phyloP scores from a whole-genome alignment of 2,113 vertebrate species.

The Cyrtonyx montezumae region DNA sequence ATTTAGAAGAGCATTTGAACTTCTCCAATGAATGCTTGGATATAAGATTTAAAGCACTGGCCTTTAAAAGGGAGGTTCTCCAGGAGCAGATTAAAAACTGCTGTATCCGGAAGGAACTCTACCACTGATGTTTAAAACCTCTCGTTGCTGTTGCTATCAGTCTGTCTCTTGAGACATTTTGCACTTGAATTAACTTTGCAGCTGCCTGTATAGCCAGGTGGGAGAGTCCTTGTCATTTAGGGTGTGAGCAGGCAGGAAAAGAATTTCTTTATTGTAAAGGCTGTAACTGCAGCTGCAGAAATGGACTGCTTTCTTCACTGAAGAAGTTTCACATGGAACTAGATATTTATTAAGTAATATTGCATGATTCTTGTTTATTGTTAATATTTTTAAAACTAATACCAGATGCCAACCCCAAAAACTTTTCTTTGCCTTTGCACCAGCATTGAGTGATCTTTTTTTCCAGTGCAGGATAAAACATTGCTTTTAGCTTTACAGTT shows the following conservation, averaged over 20 bases:
- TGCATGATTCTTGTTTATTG: not conserved
- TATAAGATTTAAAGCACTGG: not conserved
- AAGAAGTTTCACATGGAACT: not conserved
- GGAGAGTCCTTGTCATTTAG: not conserved
- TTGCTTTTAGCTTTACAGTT: rapidly evolving
- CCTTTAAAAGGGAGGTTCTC: not conserved
- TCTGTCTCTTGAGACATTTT: not conserved
- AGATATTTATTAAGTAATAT: not conserved
- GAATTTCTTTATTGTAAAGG: not conserved
- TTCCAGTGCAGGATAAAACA: not conserved
- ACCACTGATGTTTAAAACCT: not conserved
- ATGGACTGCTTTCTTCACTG: not conserved
- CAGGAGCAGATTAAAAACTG: not conserved
- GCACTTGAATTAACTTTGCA: not conserved
- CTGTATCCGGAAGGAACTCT: not conserved
- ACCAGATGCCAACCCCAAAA: not conserved
- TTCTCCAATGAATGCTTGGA: not conserved
- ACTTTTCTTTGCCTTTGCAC: not conserved
- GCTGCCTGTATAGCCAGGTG: not conserved
- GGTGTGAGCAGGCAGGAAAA: not conserved
- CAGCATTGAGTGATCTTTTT: not conserved
- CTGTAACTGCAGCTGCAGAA: not conserved
- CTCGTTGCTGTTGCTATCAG: not conserved
- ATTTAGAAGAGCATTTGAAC: not conserved
- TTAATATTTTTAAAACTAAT: not conserved